These are phyloP conservation scores for Drosophila koepferae DNA, from an alignment of 2,888 invertebrate species.

Conservation along the genomic window DNA sequence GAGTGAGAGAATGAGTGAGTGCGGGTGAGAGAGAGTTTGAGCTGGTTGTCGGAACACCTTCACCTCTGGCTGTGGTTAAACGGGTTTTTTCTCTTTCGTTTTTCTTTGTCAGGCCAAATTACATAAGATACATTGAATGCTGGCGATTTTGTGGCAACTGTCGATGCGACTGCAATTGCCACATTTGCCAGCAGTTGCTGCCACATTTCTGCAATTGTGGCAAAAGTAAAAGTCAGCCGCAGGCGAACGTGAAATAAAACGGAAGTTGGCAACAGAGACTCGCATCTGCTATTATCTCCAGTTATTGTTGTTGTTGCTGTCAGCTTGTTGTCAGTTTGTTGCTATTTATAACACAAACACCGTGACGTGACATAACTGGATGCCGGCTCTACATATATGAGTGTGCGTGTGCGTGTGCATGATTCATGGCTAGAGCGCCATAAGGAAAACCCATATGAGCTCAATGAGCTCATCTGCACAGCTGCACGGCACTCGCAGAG, in stretches of 20 bases:
- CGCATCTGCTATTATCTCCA: slow-evolving; percentile 26
- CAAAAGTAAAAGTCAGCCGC: slow-evolving; percentile 69
- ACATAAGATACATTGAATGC: slow-evolving; percentile 75
- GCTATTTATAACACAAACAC: slow-evolving; percentile 46
- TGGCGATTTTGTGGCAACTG: slow-evolving; percentile 65
- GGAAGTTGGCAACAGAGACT: slow-evolving; percentile 55
- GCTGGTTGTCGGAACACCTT: slow-evolving; percentile 1
- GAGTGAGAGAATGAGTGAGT: not conserved
- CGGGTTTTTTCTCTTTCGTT: slow-evolving; percentile 59
- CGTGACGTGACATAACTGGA: slow-evolving; percentile 50
- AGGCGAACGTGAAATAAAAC: slow-evolving; percentile 42
- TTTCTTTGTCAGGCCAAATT: slow-evolving; percentile 32
- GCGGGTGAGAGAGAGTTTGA: not conserved
- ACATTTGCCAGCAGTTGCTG: slow-evolving; percentile 27
- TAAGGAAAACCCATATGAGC: slow-evolving; percentile 58
- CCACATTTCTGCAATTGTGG: slow-evolving; percentile 50
- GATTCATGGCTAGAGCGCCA: slow-evolving; percentile 52
- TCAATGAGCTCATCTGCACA: slow-evolving; percentile 48
- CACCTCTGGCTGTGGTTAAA: slow-evolving; percentile 36
- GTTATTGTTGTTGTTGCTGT: slow-evolving; percentile 23
- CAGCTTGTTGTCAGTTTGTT: slow-evolving; percentile 24
- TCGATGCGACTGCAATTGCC: slow-evolving; percentile 66
- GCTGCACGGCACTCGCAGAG: not conserved
- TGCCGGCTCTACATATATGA: not conserved
- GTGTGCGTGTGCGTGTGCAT: slow-evolving; percentile 13